Percentiles rank a stretch among this genome's conserved stretches.
phyloP scores from a whole-genome alignment of 2,113 vertebrate genomes.

The Eulemur macaco region DNA sequence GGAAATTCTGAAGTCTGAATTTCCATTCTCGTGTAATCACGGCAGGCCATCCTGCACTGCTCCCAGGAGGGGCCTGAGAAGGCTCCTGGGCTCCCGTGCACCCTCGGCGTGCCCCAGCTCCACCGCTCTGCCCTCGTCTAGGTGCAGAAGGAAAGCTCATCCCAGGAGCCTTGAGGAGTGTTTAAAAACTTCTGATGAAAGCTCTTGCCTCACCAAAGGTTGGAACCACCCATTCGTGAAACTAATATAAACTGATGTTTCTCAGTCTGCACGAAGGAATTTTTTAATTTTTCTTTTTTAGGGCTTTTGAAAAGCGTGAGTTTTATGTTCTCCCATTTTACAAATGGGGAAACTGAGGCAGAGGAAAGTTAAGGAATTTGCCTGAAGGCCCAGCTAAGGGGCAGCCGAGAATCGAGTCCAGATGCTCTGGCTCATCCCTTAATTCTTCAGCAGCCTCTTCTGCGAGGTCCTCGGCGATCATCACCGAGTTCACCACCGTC shows the following conservation, averaged over 20 bases:
- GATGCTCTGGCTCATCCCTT: too few species aligned
- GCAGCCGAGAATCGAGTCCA: too few species aligned
- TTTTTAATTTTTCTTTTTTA: too few species aligned
- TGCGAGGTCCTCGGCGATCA: neutral
- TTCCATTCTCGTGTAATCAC: too few species aligned
- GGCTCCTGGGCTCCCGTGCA: accelerated
- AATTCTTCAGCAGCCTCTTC: neutral
- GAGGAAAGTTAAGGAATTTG: too few species aligned
- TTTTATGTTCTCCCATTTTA: neutral
- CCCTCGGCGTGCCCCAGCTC: neutral
- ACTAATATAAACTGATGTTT: accelerated
- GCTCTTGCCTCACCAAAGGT: neutral
- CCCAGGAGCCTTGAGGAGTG: neutral
- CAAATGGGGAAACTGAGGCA: too few species aligned
- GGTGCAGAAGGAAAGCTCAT: neutral
- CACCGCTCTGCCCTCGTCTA: accelerated
- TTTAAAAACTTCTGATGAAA: neutral
- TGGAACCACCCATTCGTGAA: too few species aligned
- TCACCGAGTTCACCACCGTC: neutral
- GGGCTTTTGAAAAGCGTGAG: neutral
- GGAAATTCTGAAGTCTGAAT: neutral
- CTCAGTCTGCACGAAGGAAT: neutral
- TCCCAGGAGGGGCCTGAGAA: neutral
- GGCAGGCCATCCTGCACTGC: neutral
- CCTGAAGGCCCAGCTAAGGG: too few species aligned